Percentiles rank a stretch among this genome's conserved stretches.
These are phyloP conservation scores for Phaethon lepturus DNA, from an alignment of 2,113 vertebrate genomes.

Conservation along the genomic window DNA sequence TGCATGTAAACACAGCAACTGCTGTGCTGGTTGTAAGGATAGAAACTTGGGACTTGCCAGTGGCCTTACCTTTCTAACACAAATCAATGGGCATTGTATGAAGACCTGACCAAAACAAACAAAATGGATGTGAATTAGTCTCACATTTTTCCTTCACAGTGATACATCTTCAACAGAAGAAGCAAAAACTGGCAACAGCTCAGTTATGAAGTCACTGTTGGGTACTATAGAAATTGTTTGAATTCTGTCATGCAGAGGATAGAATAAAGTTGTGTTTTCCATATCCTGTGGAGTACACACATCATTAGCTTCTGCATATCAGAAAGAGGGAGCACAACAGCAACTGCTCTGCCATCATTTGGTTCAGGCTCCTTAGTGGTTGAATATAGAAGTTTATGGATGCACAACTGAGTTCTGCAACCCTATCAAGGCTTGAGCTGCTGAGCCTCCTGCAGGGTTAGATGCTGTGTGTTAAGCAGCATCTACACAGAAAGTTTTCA, in stretches of 20 bases:
- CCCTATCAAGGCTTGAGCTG: not conserved
- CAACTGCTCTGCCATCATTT: not conserved
- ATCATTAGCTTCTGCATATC: conserved; percentile 25
- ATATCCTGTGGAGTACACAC: not conserved
- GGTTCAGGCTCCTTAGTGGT: not conserved
- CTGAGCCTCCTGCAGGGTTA: not conserved
- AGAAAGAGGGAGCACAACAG: not conserved
- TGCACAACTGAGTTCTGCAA: not conserved
- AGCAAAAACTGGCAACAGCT: not conserved
- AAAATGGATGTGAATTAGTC: not conserved
- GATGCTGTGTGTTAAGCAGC: not conserved
- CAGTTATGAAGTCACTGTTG: not conserved
- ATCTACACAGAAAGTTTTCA: not conserved
- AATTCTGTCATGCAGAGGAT: not conserved
- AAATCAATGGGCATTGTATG: not conserved
- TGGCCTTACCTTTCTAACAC: not conserved
- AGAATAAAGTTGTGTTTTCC: conserved; percentile 29
- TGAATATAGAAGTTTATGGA: not conserved
- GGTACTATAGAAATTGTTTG: not conserved
- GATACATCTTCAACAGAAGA: not conserved
- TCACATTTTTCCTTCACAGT: not conserved
- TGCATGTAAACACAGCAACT: not conserved
- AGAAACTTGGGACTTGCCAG: not conserved
- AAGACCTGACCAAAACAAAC: not conserved
- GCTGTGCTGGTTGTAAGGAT: not conserved